Conservation (phyloP, 2,113 vertebrate species). For the Triplophysa dalaica region DNA sequence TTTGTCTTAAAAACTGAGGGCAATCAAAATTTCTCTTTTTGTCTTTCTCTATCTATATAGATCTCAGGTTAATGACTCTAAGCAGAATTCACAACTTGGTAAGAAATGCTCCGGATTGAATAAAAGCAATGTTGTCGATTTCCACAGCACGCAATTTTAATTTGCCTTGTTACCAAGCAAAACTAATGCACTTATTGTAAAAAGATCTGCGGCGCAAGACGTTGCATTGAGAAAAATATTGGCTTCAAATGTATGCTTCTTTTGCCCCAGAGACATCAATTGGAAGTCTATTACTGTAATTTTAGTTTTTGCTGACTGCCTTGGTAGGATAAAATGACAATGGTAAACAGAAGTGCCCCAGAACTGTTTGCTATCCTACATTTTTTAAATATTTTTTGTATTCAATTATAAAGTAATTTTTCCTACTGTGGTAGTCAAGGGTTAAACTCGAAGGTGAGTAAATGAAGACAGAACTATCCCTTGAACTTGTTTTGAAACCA, state of each 20-base stretch:
- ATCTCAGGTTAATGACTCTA: not conserved
- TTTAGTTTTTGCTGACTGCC: too few relatives aligned
- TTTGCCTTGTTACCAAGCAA: not conserved
- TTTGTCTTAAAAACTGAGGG: slow-evolving; percentile 72
- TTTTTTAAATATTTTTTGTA: too few relatives aligned
- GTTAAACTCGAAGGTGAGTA: too few relatives aligned
- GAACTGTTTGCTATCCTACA: too few relatives aligned
- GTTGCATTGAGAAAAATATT: not conserved
- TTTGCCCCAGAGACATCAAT: not conserved
- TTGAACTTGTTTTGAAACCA: too few relatives aligned
- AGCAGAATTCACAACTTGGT: not conserved
- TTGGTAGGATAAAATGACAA: too few relatives aligned
- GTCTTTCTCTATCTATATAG: slow-evolving; percentile 45
- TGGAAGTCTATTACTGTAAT: not conserved
- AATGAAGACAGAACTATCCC: too few relatives aligned
- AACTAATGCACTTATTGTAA: not conserved
- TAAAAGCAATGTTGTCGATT: not conserved
- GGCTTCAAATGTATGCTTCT: not conserved
- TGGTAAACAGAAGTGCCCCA: too few relatives aligned
- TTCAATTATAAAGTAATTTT: too few relatives aligned
- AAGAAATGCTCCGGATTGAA: not conserved
- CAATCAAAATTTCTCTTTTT: slow-evolving; percentile 59
- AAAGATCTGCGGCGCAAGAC: not conserved
- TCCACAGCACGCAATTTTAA: too few relatives aligned
- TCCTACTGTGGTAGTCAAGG: too few relatives aligned